Conservation (phyloP, 2,113 vertebrate species). For the Lagopus leucura region DNA sequence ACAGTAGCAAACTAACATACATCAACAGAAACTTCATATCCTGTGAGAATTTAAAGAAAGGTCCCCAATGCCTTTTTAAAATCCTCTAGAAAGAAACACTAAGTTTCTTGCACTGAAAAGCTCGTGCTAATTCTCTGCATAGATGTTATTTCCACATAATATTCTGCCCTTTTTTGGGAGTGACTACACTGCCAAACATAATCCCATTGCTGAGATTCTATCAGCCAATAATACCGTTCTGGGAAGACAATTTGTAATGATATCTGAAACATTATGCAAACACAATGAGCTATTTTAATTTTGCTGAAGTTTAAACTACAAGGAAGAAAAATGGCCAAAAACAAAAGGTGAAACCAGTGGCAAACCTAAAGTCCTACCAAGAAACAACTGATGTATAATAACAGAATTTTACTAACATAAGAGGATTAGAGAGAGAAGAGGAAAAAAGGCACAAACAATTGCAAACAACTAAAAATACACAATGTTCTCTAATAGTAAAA, state of each 20-base stretch:
- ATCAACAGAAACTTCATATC: not conserved
- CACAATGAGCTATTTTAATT: not conserved
- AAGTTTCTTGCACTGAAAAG: not conserved
- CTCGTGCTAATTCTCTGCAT: not conserved
- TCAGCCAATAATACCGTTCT: not conserved
- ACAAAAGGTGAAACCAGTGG: not conserved
- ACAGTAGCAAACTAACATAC: not conserved
- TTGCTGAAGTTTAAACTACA: not conserved
- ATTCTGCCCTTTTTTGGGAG: not conserved
- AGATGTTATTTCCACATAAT: not conserved
- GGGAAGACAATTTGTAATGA: not conserved
- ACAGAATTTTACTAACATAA: not conserved
- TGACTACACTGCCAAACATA: not conserved
- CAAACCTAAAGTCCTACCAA: not conserved
- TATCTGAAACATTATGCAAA: not conserved
- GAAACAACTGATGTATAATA: not conserved
- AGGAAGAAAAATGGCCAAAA: not conserved
- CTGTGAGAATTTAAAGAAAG: not conserved
- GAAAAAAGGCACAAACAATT: not conserved
- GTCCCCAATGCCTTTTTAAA: not conserved
- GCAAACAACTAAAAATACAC: not conserved
- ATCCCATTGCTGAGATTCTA: not conserved
- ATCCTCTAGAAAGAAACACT: not conserved
- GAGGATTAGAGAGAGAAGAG: not conserved
- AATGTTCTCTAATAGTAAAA: not conserved